A percentile compares a stretch with the other conserved stretches of the same genome.
These are phyloP conservation scores for Benthosema pterotum DNA, from an alignment of 2,797 vertebrate genomes.

Conservation along the genomic window DNA sequence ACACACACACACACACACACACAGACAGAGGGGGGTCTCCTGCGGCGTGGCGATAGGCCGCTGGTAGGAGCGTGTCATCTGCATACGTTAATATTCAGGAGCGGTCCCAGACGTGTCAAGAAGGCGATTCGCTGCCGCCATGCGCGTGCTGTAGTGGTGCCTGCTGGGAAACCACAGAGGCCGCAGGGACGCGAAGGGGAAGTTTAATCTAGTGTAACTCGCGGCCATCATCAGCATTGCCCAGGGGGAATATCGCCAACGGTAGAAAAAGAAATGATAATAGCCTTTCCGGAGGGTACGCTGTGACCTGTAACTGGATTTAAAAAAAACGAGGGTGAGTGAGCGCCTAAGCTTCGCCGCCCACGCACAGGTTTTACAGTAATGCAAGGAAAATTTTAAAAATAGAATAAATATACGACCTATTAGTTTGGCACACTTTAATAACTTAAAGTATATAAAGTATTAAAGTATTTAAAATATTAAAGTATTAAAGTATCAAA, in stretches of 20 bases:
- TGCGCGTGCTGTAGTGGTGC: no score
- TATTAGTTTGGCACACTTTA: no score
- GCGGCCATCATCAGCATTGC: conserved; percentile 51
- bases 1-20: no score
- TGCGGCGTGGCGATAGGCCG: conserved; percentile 63
- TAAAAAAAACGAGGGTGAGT: no score
- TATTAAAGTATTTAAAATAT: no score
- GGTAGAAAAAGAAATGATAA: conserved; percentile 46
- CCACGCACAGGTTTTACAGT: no score
- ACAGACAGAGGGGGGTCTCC: conserved; percentile 30
- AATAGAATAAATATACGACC: no score
- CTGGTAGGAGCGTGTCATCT: conserved; percentile 68
- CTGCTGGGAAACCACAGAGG: conserved; percentile 36
- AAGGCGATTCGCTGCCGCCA: conserved; percentile 54
- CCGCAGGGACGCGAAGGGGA: conserved; percentile 28
- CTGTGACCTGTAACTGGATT: conserved; percentile 47
- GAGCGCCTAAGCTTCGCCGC: no score
- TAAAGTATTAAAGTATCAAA: no score
- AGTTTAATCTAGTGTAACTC: conserved; percentile 61
- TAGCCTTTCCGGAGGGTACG: conserved; percentile 34
- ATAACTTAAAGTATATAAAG: no score
- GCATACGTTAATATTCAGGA: conserved; percentile 78
- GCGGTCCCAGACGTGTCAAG: conserved; percentile 43
- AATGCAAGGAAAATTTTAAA: no score
- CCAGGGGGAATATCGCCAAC: conserved; percentile 25